Percentiles rank a stretch among this genome's conserved stretches.
Evolutionary conservation across 2,797 vertebrate species (phyloP).

Genomic region (Epinephelus awoara): DNA sequence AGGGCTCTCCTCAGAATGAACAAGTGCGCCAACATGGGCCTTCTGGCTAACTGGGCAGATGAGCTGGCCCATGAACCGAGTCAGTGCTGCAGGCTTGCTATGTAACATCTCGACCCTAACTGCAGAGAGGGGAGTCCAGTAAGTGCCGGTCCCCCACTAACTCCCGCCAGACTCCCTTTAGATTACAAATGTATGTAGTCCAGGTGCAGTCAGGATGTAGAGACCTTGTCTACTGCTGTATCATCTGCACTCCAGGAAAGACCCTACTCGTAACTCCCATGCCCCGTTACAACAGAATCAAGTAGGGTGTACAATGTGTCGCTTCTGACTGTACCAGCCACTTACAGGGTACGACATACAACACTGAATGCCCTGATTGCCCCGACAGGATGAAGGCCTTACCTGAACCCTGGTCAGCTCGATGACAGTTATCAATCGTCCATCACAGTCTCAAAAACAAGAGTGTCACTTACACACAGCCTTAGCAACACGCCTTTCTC

Average conservation of each 20-base stretch:
- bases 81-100: background rate
- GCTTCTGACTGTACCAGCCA: too few relatives aligned
- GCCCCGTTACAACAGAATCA: background rate
- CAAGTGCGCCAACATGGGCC: background rate
- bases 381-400: background rate
- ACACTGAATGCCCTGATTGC: background rate
- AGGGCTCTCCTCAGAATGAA: constrained; percentile 5
- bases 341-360: too few relatives aligned
- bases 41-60: constrained; percentile 7
- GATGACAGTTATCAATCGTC: background rate
- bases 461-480: background rate
- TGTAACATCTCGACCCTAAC: background rate
- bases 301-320: background rate
- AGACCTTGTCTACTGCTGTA: background rate
- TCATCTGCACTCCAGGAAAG: background rate
- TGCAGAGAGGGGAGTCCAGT: background rate
- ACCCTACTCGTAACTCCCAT: background rate
- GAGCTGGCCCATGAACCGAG: background rate
- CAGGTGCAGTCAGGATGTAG: constrained; percentile 6
- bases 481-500: too few relatives aligned
- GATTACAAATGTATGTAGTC: background rate
- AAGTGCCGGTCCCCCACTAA: background rate
- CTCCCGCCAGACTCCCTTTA: background rate
- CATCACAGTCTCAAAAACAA: background rate
- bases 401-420: background rate